Evolutionary conservation across 2,113 vertebrate genomes (phyloP), one percentile per base, ranked within the genome.

Genomic region (Thunnus maccoyii): DNA sequence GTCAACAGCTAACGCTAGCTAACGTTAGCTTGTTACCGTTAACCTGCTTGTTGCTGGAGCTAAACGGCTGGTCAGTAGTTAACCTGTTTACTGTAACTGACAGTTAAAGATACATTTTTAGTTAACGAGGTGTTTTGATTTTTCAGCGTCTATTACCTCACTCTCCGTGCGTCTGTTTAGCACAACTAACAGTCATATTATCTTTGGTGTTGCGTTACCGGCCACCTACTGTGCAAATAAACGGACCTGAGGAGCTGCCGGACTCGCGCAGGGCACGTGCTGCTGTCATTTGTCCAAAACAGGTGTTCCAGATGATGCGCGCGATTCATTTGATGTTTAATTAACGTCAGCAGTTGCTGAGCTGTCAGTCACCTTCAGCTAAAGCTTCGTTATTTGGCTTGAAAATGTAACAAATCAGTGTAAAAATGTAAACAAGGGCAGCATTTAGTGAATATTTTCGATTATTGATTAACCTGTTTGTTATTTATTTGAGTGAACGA

Each of bases 1-100:
- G 87, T 88, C 86, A 87, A 91, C 84, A 90, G 89, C 86, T 90
- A 90, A 77, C 78, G 78, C 69, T 48, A 83, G 86, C 78, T 81
- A 61, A 3, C 27, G 76, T 48, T 90, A 90, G 89, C 89, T 18
- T 8, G 79, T 25, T 57, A 2, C 60, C 55, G 68, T 68, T 72
- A 84, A 65, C 72, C 78, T 63, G 73, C 81, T 68, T 22, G 64
- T 61, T 32, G 80, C 64, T 54, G 47, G 22, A n/a, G 85, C 71
- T 68, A 50, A 54, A 30, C 44, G 20, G 12, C 22, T 70, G 50
- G 5, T 77, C 68, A 13, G 75, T 41, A 30, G 27, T 30, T 67
- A 20, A 32, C 61, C 14, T 27, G 1, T 51, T 74, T 56, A 36
- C 18, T 1, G 17, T 5, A 50, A 20, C 27, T 46, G 52, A 52